Evolutionary conservation across 2,888 invertebrate genomes (phyloP), one percentile per base, ranked within the genome.

Genomic region (Pheosia tremula): DNA sequence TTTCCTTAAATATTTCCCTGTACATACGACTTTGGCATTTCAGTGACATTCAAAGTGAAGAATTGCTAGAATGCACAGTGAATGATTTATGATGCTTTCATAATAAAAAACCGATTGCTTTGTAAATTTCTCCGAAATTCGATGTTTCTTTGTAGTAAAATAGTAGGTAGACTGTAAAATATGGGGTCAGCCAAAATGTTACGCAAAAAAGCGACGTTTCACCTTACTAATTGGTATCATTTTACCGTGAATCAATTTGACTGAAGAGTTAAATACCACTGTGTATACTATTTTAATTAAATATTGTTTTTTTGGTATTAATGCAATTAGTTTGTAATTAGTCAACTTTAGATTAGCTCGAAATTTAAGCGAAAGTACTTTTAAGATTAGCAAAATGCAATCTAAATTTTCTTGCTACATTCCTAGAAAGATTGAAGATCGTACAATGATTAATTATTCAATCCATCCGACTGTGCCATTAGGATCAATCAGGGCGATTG

Each of bases 401-500:
- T 2, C 10, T 8, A 11, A 47, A 47, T 47, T 47, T 1, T 47
- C 47, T 47, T 9, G 47, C 47, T 10, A 11, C 6, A n/a, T 47
- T 2, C 47, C 11, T 47, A 10, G 10, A 24, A 47, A 7, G n/a
- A 5, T 5, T n/a, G 47, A 13, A 50, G 13, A 6, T 5, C 50
- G 50, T 13, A 5, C 13, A 50, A 57, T 38, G 62, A 60, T 65
- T 52, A 72, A 75, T 78, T 66, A 74, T 73, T 69, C 66, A 68
- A 64, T 63, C 56, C 37, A 60, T 47, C 41, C 38, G 58, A 56
- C 58, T 60, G 57, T 65, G 63, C 56, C 65, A 72, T 78, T 71
- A 78, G 60, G 59, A 74, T 71, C 71, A 69, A 74, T 77, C 65
- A 66, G 59, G 57, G 64, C 56, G 60, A 75, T 68, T 75, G 81